phyloP scores from a whole-genome alignment of 2,113 vertebrate species.

The Oceanodroma tethys region DNA sequence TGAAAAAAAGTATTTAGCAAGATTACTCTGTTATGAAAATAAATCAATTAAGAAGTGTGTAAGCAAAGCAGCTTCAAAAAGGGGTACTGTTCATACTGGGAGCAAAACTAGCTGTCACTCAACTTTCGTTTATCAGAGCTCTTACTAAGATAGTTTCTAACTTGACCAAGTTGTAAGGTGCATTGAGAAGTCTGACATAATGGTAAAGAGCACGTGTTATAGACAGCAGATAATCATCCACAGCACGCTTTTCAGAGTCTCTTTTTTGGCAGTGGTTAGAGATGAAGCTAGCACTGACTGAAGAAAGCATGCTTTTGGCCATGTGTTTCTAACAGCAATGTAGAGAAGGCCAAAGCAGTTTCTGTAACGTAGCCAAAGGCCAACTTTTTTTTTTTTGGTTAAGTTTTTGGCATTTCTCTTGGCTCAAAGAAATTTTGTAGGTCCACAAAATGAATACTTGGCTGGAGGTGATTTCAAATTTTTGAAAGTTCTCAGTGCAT shows the following conservation, averaged over 20 bases:
- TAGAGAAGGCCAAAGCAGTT: background rate
- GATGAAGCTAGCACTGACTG: background rate
- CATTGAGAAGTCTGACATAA: background rate
- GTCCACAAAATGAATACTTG: background rate
- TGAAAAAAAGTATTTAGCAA: background rate
- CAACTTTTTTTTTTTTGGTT: background rate
- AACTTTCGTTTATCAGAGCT: background rate
- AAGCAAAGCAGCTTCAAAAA: background rate
- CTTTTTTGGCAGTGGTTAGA: background rate
- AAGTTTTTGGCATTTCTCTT: background rate
- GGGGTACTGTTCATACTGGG: background rate
- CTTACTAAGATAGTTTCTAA: background rate
- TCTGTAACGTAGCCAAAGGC: background rate
- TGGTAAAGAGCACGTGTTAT: background rate
- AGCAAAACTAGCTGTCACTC: background rate
- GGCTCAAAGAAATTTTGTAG: background rate
- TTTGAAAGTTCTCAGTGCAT: background rate
- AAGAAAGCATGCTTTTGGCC: background rate
- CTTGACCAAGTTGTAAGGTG: background rate
- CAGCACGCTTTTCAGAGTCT: background rate
- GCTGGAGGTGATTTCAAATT: background rate
- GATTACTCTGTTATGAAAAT: background rate
- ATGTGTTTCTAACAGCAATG: background rate
- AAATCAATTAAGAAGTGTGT: background rate
- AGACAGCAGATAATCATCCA: background rate